Conservation (phyloP, 2,888 invertebrate species). For the Frankliniella intonsa region DNA sequence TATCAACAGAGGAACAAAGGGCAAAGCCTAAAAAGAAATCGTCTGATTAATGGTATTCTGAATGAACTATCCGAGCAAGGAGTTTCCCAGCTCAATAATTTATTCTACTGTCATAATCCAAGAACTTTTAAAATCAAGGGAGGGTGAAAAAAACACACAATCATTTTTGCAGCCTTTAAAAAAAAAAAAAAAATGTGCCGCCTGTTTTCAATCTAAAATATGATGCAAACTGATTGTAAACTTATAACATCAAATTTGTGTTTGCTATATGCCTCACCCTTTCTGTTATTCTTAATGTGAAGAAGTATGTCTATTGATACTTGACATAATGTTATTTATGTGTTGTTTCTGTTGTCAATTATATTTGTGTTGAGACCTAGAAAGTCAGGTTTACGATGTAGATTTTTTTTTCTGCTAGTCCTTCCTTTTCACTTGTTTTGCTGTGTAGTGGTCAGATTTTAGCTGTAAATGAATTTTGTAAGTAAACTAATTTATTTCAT, state of each 20-base stretch:
- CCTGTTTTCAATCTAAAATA: neutral
- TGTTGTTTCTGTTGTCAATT: conserved; percentile 14
- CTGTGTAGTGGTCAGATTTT: neutral
- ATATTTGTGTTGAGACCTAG: neutral
- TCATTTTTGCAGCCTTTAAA: neutral
- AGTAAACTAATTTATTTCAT: too few species aligned
- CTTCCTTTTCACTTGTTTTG: neutral
- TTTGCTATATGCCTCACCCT: too few species aligned
- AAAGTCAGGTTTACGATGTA: neutral
- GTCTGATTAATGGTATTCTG: neutral
- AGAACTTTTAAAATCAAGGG: too few species aligned
- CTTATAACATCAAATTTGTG: too few species aligned
- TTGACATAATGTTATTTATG: neutral
- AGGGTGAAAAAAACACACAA: neutral
- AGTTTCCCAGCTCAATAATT: too few species aligned
- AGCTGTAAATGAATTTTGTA: neutral
- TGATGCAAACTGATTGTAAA: too few species aligned
- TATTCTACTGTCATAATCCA: too few species aligned
- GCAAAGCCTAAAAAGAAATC: conserved; percentile 18
- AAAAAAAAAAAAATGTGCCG: too few species aligned
- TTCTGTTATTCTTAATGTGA: too few species aligned
- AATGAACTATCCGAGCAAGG: too few species aligned
- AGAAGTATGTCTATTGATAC: neutral
- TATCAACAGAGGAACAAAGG: neutral
- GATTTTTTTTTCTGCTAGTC: neutral